Evolutionary conservation across 2,113 vertebrate genomes (phyloP).

Genomic region (Lepus americanus): DNA sequence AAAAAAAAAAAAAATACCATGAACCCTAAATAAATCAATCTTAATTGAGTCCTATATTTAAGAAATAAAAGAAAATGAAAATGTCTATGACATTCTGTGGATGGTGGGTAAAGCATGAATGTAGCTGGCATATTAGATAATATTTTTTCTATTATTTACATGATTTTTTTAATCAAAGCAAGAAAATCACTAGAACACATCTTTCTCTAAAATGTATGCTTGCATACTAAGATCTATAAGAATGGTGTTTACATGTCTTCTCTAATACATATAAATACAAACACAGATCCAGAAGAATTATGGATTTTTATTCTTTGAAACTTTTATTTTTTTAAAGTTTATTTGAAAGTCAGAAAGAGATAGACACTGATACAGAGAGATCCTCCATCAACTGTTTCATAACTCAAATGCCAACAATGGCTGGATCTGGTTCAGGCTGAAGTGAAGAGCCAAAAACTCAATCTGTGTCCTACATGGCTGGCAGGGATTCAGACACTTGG

Average conservation of each 20-base stretch:
- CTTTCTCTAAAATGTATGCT: not conserved
- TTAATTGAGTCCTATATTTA: not conserved
- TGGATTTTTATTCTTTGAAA: no score
- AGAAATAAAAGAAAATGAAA: not conserved
- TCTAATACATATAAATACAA: not conserved
- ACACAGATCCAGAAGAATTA: not conserved
- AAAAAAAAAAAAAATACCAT: not conserved
- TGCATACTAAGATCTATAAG: not conserved
- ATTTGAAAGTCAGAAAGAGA: no score
- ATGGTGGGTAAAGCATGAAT: not conserved
- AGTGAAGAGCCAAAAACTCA: no score
- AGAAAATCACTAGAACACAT: not conserved
- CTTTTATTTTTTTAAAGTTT: no score
- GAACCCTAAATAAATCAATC: not conserved
- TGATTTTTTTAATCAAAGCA: not conserved
- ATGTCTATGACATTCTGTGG: not conserved
- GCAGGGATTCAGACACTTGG: no score
- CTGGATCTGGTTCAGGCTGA: no score
- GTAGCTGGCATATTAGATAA: not conserved
- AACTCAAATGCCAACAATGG: no score
- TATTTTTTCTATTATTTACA: not conserved
- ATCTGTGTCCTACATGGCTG: no score
- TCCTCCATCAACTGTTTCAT: no score
- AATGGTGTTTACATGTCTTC: not conserved
- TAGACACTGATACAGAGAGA: no score